These are phyloP conservation scores for Pseudobourletiella spinata DNA, from an alignment of 1,140 invertebrate genomes.

Conservation along the genomic window DNA sequence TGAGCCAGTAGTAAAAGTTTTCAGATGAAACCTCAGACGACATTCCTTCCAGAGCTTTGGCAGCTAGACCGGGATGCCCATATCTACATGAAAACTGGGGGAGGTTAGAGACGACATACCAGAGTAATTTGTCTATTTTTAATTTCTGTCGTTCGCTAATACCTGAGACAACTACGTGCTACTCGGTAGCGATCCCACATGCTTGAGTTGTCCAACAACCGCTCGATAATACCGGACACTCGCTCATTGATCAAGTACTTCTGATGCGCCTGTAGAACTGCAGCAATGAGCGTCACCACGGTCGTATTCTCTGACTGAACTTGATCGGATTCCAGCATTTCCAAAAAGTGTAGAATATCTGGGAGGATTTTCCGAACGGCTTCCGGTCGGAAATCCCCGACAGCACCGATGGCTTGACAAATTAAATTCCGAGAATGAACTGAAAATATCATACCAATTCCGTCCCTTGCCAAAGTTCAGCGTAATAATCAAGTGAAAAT, in stretches of 20 bases:
- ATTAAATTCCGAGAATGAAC: slow-evolving; percentile 41
- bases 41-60: slow-evolving; percentile 55
- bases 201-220: slow-evolving; percentile 52
- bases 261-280: slow-evolving; percentile 66
- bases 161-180: slow-evolving; percentile 70
- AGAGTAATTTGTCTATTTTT: no score
- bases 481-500: background rate
- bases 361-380: slow-evolving; percentile 49
- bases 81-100: slow-evolving; percentile 50
- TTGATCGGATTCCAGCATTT: slow-evolving; percentile 14
- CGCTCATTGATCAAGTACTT: slow-evolving; percentile 38
- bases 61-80: slow-evolving; percentile 66
- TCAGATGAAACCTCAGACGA: slow-evolving; percentile 73
- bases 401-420: slow-evolving; percentile 62
- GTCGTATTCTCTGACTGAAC: slow-evolving; percentile 21
- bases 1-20: slow-evolving; percentile 81
- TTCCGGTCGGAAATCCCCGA: slow-evolving; percentile 56
- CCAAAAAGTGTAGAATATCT: slow-evolving; percentile 49
- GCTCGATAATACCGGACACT: slow-evolving; percentile 41
- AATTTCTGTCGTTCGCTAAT: no score
- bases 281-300: slow-evolving; percentile 22
- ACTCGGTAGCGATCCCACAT: slow-evolving; percentile 80
- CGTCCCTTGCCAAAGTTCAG: background rate
- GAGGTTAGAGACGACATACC: no score
- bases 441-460: slow-evolving; percentile 33